Percentiles rank a stretch among this genome's conserved stretches.
These are phyloP conservation scores for Plebejus argus DNA, from an alignment of 2,888 invertebrate genomes.

Conservation along the genomic window DNA sequence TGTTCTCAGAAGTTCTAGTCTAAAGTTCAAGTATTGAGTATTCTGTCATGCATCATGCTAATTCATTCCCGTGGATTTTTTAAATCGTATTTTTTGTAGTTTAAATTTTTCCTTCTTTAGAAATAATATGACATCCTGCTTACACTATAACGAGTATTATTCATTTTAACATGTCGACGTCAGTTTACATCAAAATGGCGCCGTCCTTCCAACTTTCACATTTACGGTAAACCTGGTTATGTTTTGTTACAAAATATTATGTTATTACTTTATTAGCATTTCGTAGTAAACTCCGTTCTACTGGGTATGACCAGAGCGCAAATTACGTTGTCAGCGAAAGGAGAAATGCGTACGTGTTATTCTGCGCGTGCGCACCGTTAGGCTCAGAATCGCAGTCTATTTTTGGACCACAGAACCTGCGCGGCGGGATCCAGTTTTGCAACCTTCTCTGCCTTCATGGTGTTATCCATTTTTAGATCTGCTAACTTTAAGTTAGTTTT, in stretches of 20 bases:
- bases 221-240: slow-evolving; percentile 22
- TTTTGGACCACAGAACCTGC: slow-evolving; percentile 66
- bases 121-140: background rate
- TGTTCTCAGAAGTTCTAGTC: background rate
- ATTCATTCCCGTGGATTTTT: background rate
- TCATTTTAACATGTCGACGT: background rate
- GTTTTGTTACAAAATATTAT: slow-evolving; percentile 27
- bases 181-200: slow-evolving; percentile 18
- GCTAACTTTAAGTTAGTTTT: slow-evolving; percentile 39
- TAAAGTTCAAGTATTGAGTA: background rate
- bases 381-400: slow-evolving; percentile 55
- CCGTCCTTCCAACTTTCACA: slow-evolving; percentile 26
- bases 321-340: slow-evolving; percentile 60
- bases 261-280: slow-evolving; percentile 17
- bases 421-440: slow-evolving; percentile 51
- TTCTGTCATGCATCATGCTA: background rate
- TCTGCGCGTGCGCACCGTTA: slow-evolving; percentile 64
- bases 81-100: background rate
- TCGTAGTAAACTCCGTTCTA: slow-evolving; percentile 22
- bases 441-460: slow-evolving; percentile 50
- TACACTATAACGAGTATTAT: background rate
- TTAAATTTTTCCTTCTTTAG: background rate
- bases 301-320: slow-evolving; percentile 45
- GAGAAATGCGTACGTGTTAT: slow-evolving; percentile 67
- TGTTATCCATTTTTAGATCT: slow-evolving; percentile 53